Percentiles rank a stretch among this genome's conserved stretches.
Evolutionary conservation across 2,888 invertebrate genomes (phyloP).

Genomic region (Dexiosoma caninum): DNA sequence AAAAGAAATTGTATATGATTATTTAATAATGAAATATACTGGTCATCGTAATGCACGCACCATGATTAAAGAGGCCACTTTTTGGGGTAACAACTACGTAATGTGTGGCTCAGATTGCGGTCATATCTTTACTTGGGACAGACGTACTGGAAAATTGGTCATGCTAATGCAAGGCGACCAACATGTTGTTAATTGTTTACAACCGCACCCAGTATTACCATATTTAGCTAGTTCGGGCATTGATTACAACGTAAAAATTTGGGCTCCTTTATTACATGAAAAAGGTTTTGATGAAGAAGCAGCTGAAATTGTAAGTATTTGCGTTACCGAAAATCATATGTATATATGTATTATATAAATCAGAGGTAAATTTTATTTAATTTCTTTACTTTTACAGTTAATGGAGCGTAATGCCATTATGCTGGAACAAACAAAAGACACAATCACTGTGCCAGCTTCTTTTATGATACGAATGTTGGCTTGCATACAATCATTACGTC

Average conservation of each 20-base stretch:
- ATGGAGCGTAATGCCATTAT: constrained; percentile 88
- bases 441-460: constrained; percentile 91
- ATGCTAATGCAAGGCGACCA: constrained; percentile 89
- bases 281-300: constrained; percentile 81
- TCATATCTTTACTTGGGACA: constrained; percentile 90
- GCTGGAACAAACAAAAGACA: constrained; percentile 91
- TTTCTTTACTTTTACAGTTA: constrained; percentile 79
- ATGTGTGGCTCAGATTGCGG: constrained; percentile 95
- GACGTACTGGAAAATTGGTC: constrained; percentile 83
- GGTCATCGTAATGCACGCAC: constrained; percentile 89
- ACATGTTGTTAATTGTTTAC: constrained; percentile 90
- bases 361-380: background rate
- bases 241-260: constrained; percentile 91
- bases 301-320: constrained; percentile 79
- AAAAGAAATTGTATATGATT: constrained; percentile 70
- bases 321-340: background rate
- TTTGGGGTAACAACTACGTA: constrained; percentile 89
- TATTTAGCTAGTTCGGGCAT: constrained; percentile 91
- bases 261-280: constrained; percentile 84
- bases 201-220: constrained; percentile 88
- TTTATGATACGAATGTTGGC: constrained; percentile 89
- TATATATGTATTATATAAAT: too few relatives aligned
- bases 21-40: constrained; percentile 83
- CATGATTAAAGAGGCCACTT: constrained; percentile 91
- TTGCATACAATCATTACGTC: constrained; percentile 81